Evolutionary conservation across 2,888 invertebrate genomes (phyloP).

Genomic region (Lamellibrachia satsuma): DNA sequence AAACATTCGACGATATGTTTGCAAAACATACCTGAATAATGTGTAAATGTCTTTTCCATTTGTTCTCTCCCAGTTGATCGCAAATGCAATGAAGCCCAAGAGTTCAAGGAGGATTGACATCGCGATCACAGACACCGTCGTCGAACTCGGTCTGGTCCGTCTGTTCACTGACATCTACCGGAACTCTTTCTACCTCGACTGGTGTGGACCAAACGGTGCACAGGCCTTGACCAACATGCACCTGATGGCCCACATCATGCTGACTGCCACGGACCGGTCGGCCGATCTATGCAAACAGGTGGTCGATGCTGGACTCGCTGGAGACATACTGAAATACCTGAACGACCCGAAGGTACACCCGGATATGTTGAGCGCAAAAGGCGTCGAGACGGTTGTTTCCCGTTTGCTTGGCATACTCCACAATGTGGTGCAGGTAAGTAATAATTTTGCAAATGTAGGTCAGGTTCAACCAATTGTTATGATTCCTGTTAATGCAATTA

Average conservation of each 20-base stretch:
- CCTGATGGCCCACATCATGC: not conserved
- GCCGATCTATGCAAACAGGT: not conserved
- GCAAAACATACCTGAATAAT: not conserved
- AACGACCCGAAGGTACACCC: not conserved
- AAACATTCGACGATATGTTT: not conserved
- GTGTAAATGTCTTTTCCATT: not conserved
- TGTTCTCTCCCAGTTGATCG: not conserved
- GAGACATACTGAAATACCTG: slow-evolving; percentile 12
- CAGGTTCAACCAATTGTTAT: no score
- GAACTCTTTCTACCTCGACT: not conserved
- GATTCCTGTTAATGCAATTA: no score
- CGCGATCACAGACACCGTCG: not conserved
- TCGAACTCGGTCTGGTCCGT: not conserved
- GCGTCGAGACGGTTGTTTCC: not conserved
- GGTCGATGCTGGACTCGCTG: not conserved
- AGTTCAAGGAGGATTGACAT: not conserved
- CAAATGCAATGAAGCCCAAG: not conserved
- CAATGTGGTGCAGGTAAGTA: not conserved
- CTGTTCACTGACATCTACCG: not conserved
- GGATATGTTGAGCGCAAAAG: not conserved
- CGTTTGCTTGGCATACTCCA: not conserved
- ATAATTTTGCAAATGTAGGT: no score
- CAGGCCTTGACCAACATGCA: not conserved
- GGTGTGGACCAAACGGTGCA: not conserved
- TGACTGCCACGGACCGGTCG: not conserved